These are phyloP conservation scores for Garra rufa DNA, from an alignment of 2,113 vertebrate species.

Conservation along the genomic window DNA sequence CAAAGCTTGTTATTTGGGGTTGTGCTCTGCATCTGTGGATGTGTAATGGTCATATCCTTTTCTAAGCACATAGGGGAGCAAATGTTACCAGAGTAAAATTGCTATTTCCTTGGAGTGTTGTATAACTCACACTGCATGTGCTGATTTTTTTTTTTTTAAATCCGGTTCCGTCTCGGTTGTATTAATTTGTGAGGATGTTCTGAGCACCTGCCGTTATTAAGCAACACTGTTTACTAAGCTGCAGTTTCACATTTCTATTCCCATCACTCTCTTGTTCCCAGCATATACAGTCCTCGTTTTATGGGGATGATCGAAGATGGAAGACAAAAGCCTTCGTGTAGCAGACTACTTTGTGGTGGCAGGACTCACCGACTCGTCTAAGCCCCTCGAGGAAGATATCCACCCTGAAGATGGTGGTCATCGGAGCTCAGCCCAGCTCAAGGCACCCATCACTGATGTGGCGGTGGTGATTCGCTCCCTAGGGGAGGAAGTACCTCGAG, in stretches of 20 bases:
- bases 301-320: slow-evolving; percentile 94
- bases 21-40: slow-evolving; percentile 30
- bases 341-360: slow-evolving; percentile 99
- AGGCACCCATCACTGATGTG: slow-evolving; percentile 96
- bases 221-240: slow-evolving; percentile 30
- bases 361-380: slow-evolving; percentile 90
- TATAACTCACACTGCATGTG: slow-evolving; percentile 11
- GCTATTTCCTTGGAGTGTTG: not conserved
- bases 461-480: slow-evolving; percentile 92
- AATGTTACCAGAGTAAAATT: slow-evolving; percentile 17
- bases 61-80: slow-evolving; percentile 13
- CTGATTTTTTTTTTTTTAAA: slow-evolving; percentile 40
- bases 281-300: slow-evolving; percentile 54
- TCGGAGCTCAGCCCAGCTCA: slow-evolving; percentile 83
- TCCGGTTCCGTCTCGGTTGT: not conserved
- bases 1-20: slow-evolving; percentile 16
- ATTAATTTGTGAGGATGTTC: not conserved
- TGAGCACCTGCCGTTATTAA: not conserved
- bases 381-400: slow-evolving; percentile 94
- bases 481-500: slow-evolving; percentile 92
- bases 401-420: slow-evolving; percentile 91
- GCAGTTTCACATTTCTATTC: not conserved
- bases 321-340: slow-evolving; percentile 97
- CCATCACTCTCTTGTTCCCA: slow-evolving; percentile 54
- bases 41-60: slow-evolving; percentile 34